These are phyloP conservation scores for Entomyzon cyanotis DNA, from an alignment of 2,113 vertebrate species.

Conservation along the genomic window DNA sequence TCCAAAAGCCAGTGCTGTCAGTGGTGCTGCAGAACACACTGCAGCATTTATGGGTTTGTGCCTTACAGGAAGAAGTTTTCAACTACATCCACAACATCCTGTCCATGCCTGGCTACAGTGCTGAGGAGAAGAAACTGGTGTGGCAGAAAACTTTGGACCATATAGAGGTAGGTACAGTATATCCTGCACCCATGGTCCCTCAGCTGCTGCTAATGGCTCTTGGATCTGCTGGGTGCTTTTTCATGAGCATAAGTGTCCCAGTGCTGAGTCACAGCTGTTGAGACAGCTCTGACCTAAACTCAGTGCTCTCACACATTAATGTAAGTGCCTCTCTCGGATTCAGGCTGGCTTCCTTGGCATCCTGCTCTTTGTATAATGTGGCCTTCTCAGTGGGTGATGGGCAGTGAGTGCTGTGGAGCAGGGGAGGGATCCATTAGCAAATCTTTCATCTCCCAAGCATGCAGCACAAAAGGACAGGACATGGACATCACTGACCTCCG, in stretches of 20 bases:
- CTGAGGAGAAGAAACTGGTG: slow-evolving; percentile 86
- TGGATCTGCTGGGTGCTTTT: neutral
- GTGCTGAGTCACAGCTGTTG: neutral
- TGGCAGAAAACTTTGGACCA: slow-evolving; percentile 86
- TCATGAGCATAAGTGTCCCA: neutral
- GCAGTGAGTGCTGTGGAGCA: neutral
- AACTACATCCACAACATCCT: slow-evolving; percentile 94
- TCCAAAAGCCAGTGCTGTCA: neutral
- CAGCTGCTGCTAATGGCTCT: neutral
- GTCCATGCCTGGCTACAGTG: slow-evolving; percentile 89
- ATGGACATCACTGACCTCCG: neutral
- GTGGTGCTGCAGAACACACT: neutral
- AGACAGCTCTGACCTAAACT: neutral
- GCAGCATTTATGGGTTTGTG: neutral
- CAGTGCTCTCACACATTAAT: neutral
- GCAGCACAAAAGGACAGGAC: neutral
- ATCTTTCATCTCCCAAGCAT: neutral
- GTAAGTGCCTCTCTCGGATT: neutral
- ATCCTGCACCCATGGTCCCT: neutral
- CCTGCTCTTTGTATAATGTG: neutral
- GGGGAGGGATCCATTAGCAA: neutral
- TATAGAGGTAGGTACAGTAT: slow-evolving; percentile 83
- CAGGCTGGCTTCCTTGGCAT: neutral
- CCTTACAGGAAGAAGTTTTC: slow-evolving; percentile 88
- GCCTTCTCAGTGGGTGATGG: neutral